Evolutionary conservation across 2,888 invertebrate species (phyloP).

Genomic region (Tromatobia lineatoria): DNA sequence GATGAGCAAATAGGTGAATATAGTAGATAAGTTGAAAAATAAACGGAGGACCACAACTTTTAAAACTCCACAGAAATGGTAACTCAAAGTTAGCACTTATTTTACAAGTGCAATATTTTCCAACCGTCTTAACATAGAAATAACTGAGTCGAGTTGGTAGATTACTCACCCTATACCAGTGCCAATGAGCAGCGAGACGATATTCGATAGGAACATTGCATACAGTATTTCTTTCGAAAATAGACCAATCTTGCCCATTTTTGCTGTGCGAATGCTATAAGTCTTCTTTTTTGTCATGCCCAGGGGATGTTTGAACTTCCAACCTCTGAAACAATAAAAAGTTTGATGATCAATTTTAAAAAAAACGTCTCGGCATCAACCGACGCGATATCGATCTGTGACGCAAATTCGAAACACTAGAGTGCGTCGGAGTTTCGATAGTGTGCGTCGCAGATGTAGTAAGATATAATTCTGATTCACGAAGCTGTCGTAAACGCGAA

Average conservation of each 20-base stretch:
- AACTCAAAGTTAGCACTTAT: no score
- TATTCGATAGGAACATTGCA: constrained; percentile 95
- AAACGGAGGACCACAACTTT: no score
- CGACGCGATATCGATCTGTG: constrained; percentile 11
- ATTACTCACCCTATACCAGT: constrained; percentile 94
- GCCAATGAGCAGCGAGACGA: constrained; percentile 95
- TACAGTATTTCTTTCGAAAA: constrained; percentile 96
- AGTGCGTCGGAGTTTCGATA: background rate
- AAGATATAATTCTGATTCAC: constrained; percentile 27
- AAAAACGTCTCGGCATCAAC: background rate
- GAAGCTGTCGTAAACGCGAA: constrained; percentile 6
- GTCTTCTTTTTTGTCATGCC: constrained; percentile 88
- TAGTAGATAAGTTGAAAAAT: no score
- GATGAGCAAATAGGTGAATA: no score
- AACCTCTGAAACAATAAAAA: constrained; percentile 88
- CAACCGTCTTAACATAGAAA: background rate
- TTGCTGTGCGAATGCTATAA: constrained; percentile 90
- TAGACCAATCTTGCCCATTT: constrained; percentile 92
- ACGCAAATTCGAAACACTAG: constrained; percentile 21
- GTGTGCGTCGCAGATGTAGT: constrained; percentile 12
- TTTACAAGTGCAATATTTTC: no score
- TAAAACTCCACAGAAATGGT: no score
- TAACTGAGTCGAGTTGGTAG: background rate
- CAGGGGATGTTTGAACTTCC: constrained; percentile 93
- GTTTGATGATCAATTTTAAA: background rate